phyloP scores from a whole-genome alignment of 2,888 invertebrate genomes.

The Sarcophaga subvicina region DNA sequence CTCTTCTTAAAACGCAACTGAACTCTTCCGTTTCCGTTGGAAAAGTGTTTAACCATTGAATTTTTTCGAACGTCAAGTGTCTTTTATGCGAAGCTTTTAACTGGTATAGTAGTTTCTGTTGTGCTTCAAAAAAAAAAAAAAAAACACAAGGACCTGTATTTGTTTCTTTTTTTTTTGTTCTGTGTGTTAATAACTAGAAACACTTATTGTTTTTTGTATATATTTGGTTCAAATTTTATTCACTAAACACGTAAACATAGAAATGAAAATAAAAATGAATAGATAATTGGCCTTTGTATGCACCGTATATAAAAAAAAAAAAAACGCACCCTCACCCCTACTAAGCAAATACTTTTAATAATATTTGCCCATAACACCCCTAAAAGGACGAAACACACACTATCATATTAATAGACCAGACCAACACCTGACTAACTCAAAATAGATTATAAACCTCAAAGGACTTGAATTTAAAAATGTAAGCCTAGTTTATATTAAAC shows the following conservation, averaged over 20 bases:
- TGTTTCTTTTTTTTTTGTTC: slow-evolving; percentile 13
- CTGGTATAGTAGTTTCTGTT: slow-evolving; percentile 21
- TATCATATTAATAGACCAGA: slow-evolving; percentile 26
- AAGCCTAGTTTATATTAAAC: neutral
- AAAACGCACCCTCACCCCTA: slow-evolving; percentile 62
- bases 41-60: slow-evolving; percentile 68
- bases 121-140: slow-evolving; percentile 29
- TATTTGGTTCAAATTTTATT: slow-evolving; percentile 53
- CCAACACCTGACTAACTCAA: slow-evolving; percentile 55
- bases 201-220: slow-evolving; percentile 46
- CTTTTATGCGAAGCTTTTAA: slow-evolving; percentile 66
- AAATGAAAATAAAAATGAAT: slow-evolving; percentile 57
- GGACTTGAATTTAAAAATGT: slow-evolving; percentile 32
- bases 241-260: slow-evolving; percentile 67
- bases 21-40: slow-evolving; percentile 65
- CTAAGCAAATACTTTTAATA: slow-evolving; percentile 36
- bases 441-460: slow-evolving; percentile 47
- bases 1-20: slow-evolving; percentile 50
- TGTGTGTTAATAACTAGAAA: slow-evolving; percentile 56
- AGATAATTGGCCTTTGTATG: slow-evolving; percentile 67
- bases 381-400: slow-evolving; percentile 30
- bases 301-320: slow-evolving; percentile 4
- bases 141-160: slow-evolving; percentile 59
- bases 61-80: slow-evolving; percentile 66
- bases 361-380: slow-evolving; percentile 68